A percentile compares a stretch with the other conserved stretches of the same genome.
Evolutionary conservation across 2,888 invertebrate species (phyloP).

Genomic region (Cacoxenus indagator): DNA sequence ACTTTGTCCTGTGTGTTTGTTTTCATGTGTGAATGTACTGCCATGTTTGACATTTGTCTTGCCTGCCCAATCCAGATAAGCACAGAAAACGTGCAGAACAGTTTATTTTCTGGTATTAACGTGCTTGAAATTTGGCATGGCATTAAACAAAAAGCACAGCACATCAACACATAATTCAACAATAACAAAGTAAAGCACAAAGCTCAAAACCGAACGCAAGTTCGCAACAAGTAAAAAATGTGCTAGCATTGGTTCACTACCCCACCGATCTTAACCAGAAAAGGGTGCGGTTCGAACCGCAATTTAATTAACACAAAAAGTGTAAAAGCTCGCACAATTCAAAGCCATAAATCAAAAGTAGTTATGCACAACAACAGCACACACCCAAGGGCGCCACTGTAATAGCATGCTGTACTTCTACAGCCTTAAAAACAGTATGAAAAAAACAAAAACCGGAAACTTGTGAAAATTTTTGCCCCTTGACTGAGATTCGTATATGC

Average conservation of each 20-base stretch:
- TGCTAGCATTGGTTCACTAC: background rate
- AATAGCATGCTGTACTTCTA: background rate
- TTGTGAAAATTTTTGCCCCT: slow-evolving; percentile 4
- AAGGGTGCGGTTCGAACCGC: slow-evolving; percentile 27
- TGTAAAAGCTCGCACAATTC: slow-evolving; percentile 41
- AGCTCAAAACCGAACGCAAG: background rate
- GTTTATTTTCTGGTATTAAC: slow-evolving; percentile 36
- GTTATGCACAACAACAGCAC: background rate
- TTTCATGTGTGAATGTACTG: background rate
- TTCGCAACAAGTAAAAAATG: slow-evolving; percentile 27
- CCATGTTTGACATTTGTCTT: background rate
- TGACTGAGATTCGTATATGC: background rate
- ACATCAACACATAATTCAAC: slow-evolving; percentile 21
- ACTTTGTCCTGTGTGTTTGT: slow-evolving; percentile 26
- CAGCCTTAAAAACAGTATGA: background rate
- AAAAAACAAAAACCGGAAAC: slow-evolving; percentile 1
- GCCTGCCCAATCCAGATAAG: slow-evolving; percentile 10
- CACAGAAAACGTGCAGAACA: slow-evolving; percentile 5
- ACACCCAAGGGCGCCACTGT: background rate
- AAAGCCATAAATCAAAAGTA: slow-evolving; percentile 53
- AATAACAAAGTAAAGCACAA: background rate
- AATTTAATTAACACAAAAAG: slow-evolving; percentile 60
- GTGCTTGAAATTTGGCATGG: slow-evolving; percentile 15
- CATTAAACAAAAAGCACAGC: slow-evolving; percentile 24
- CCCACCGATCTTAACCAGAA: no score